Percentiles rank a stretch among this genome's conserved stretches.
Evolutionary conservation across 1,140 invertebrate species (phyloP).

Genomic region (Drosophila simulans): DNA sequence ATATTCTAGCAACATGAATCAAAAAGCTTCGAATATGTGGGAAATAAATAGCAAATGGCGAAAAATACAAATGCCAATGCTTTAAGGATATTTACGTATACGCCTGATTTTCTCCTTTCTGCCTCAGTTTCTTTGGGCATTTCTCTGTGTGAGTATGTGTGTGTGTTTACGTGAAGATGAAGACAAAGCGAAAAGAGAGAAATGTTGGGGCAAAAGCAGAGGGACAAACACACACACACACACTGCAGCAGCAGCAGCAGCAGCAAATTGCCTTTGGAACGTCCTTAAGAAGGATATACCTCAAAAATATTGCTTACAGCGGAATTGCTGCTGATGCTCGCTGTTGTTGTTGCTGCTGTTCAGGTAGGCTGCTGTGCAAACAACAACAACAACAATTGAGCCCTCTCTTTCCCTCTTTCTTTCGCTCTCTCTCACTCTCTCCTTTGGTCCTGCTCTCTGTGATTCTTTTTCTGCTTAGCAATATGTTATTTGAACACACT

Average conservation of each 20-base stretch:
- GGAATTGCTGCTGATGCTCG: conserved; percentile 16
- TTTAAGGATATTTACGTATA: conserved; percentile 28
- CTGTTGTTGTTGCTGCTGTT: conserved; percentile 26
- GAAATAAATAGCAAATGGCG: too few species aligned
- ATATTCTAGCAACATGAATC: too few species aligned
- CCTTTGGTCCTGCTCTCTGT: neutral
- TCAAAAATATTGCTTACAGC: conserved; percentile 74
- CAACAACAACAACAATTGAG: conserved; percentile 12
- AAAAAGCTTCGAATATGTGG: too few species aligned
- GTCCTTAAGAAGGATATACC: conserved; percentile 84
- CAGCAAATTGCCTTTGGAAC: conserved; percentile 83
- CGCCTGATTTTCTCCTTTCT: conserved; percentile 6
- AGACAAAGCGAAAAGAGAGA: conserved; percentile 33
- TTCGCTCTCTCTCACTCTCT: too few species aligned
- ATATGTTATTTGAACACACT: conserved; percentile 46
- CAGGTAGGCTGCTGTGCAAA: conserved; percentile 28
- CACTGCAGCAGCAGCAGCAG: conserved; percentile 20
- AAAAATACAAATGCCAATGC: neutral
- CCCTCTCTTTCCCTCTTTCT: conserved; percentile 4
- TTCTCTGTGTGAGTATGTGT: neutral
- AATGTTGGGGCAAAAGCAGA: conserved; percentile 19
- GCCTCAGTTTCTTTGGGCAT: conserved; percentile 11
- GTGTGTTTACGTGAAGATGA: conserved; percentile 24
- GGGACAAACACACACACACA: conserved; percentile 28
- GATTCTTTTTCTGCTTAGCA: conserved; percentile 34